Conservation (phyloP, 2,888 invertebrate genomes). For the Prosapia bicincta region DNA sequence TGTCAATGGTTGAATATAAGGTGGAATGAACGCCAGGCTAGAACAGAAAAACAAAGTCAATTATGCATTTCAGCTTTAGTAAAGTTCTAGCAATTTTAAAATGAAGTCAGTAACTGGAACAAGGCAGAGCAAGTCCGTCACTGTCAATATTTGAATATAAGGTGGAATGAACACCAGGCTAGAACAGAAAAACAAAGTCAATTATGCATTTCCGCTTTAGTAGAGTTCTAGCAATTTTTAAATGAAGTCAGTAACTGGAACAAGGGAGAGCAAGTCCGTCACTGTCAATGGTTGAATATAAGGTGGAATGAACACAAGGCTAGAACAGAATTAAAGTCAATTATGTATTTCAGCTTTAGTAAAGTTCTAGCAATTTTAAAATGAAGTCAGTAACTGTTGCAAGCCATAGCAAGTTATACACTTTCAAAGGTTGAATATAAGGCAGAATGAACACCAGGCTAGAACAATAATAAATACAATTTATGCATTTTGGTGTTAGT, state of each 20-base stretch:
- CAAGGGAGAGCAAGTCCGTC: constrained; percentile 79
- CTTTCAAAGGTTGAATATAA: constrained; percentile 59
- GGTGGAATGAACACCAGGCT: constrained; percentile 68
- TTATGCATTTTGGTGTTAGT: too few species aligned
- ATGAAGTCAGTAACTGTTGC: constrained; percentile 81
- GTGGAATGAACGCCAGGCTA: constrained; percentile 66
- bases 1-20: constrained; percentile 60
- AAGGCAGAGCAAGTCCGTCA: constrained; percentile 81
- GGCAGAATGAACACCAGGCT: constrained; percentile 68
- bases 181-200: too few species aligned
- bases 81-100: constrained; percentile 74
- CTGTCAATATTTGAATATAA: constrained; percentile 59
- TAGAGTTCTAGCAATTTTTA: constrained; percentile 77
- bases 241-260: constrained; percentile 78
- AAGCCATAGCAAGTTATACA: constrained; percentile 80
- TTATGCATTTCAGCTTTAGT: too few species aligned
- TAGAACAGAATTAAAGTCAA: constrained; percentile 44
- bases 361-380: constrained; percentile 74
- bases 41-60: constrained; percentile 39
- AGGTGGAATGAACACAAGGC: constrained; percentile 65
- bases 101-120: constrained; percentile 81
- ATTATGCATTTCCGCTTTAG: too few species aligned
- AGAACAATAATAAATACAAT: too few species aligned
- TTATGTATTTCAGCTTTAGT: too few species aligned
- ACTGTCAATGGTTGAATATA: constrained; percentile 63